Percentiles rank a stretch among this genome's conserved stretches.
Evolutionary conservation across 2,888 invertebrate genomes (phyloP).

Genomic region (Lottia scabra): DNA sequence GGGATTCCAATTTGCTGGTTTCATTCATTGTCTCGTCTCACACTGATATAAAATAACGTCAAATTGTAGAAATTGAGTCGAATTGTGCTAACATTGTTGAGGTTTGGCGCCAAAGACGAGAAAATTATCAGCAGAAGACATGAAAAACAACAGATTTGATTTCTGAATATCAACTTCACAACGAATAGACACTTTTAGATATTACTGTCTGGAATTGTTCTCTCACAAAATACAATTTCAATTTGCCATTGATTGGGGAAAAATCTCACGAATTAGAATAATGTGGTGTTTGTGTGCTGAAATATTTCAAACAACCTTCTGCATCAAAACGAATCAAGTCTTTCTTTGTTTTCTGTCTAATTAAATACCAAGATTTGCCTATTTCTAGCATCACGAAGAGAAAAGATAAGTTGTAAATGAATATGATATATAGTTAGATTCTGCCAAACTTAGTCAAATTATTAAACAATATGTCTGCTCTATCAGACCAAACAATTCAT

Average conservation of each 20-base stretch:
- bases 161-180: not conserved
- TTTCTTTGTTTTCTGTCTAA: too few relatives aligned
- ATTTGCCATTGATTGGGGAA: too few relatives aligned
- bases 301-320: too few relatives aligned
- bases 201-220: not conserved
- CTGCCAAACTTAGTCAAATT: too few relatives aligned
- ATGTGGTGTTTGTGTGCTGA: slow-evolving; percentile 1
- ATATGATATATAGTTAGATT: too few relatives aligned
- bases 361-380: too few relatives aligned
- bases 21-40: not conserved
- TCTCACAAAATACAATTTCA: too few relatives aligned
- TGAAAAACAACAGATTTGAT: slow-evolving; percentile 3
- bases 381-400: too few relatives aligned
- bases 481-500: too few relatives aligned
- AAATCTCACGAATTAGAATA: not conserved
- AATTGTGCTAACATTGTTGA: slow-evolving; percentile 2
- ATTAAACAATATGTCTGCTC: too few relatives aligned
- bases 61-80: not conserved
- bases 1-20: not conserved
- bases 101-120: slow-evolving; percentile 1
- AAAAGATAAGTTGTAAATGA: too few relatives aligned
- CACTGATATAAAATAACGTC: not conserved
- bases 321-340: too few relatives aligned
- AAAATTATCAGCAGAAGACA: slow-evolving; percentile 3
- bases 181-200: not conserved